Evolutionary conservation across 2,888 invertebrate genomes (phyloP).

Genomic region (Melieria crassipennis): DNA sequence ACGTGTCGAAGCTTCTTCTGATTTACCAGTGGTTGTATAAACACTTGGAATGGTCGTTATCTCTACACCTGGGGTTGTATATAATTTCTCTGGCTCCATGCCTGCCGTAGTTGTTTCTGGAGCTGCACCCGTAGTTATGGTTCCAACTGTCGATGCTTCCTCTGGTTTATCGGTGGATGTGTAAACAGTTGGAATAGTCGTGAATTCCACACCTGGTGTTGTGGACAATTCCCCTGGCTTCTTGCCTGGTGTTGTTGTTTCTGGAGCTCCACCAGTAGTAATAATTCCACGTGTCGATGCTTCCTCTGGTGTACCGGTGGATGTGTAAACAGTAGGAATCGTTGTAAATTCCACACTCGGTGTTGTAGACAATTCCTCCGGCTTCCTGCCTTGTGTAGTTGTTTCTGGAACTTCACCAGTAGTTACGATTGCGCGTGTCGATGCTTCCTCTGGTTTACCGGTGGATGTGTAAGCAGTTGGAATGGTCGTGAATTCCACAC

Average conservation of each 20-base stretch:
- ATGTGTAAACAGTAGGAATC: no score
- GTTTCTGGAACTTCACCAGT: no score
- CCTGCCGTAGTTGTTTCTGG: constrained; percentile 9
- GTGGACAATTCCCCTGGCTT: background rate
- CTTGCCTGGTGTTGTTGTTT: background rate
- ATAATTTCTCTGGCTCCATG: background rate
- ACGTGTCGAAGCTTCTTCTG: background rate
- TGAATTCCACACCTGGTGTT: background rate
- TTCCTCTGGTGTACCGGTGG: background rate
- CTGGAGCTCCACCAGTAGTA: background rate
- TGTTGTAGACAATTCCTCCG: no score
- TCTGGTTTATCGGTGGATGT: background rate
- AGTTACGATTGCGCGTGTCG: no score
- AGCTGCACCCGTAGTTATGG: background rate
- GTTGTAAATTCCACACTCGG: no score
- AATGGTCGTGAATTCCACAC: no score
- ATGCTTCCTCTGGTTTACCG: no score
- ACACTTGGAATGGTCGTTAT: background rate
- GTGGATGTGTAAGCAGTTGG: no score
- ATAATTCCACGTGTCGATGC: background rate
- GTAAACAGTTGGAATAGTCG: background rate
- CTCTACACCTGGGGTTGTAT: background rate
- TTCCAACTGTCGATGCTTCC: background rate
- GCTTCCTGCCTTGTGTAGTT: no score
- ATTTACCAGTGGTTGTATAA: background rate